Evolutionary conservation across 1,140 invertebrate genomes (phyloP).

Genomic region (Drosophila rhopaloa): DNA sequence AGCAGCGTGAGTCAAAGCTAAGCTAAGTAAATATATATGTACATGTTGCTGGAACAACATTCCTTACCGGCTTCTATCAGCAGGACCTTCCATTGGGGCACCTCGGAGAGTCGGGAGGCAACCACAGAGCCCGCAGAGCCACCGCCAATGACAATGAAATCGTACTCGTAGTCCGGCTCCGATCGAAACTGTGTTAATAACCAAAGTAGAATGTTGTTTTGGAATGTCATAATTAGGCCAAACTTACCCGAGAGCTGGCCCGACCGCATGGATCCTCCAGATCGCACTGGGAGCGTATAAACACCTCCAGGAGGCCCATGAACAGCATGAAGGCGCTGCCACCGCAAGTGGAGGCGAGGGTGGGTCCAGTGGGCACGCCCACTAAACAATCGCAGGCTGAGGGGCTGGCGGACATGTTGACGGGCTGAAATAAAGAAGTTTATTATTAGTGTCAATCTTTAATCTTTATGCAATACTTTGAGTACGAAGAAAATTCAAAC

Average conservation of each 20-base stretch:
- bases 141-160: slow-evolving; percentile 94
- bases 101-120: slow-evolving; percentile 91
- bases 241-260: slow-evolving; percentile 84
- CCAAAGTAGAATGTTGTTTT: not conserved
- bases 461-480: no score
- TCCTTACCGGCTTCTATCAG: slow-evolving; percentile 91
- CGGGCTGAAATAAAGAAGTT: not conserved
- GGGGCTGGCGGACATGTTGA: slow-evolving; percentile 70
- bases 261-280: slow-evolving; percentile 93
- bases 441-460: no score
- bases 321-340: slow-evolving; percentile 93
- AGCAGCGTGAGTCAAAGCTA: slow-evolving; percentile 21
- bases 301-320: slow-evolving; percentile 93
- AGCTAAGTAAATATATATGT: slow-evolving; percentile 9
- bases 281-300: slow-evolving; percentile 92
- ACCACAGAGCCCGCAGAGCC: slow-evolving; percentile 94
- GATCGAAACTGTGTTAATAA: slow-evolving; percentile 85
- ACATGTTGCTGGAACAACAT: slow-evolving; percentile 58
- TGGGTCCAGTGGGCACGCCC: slow-evolving; percentile 89
- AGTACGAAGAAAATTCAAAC: no score
- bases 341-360: slow-evolving; percentile 91
- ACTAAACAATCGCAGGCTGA: slow-evolving; percentile 90
- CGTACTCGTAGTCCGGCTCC: slow-evolving; percentile 89
- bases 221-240: not conserved
- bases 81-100: slow-evolving; percentile 91